These are phyloP conservation scores for Andrena praecox DNA, from an alignment of 2,888 invertebrate species.

Conservation along the genomic window DNA sequence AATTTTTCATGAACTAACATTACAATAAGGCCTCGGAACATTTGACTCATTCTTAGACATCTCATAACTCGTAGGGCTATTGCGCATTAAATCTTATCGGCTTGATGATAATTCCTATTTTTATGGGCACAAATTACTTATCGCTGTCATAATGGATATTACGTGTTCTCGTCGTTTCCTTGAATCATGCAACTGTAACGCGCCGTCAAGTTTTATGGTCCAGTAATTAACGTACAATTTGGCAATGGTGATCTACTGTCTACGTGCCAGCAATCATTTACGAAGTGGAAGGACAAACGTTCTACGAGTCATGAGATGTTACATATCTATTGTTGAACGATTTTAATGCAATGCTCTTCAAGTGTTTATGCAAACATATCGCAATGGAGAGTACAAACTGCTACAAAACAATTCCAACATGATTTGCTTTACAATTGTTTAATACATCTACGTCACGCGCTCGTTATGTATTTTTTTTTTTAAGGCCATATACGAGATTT, in stretches of 20 bases:
- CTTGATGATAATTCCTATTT: not conserved
- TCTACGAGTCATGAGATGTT: slow-evolving; percentile 67
- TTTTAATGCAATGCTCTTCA: slow-evolving; percentile 67
- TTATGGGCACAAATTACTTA: not conserved
- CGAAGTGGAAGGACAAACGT: slow-evolving; percentile 23
- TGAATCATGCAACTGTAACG: not conserved
- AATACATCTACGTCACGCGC: slow-evolving; percentile 67
- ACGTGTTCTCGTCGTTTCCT: not conserved
- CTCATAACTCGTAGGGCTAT: slow-evolving; percentile 63
- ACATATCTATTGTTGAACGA: slow-evolving; percentile 66
- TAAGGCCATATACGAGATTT: slow-evolving; percentile 81
- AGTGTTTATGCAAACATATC: slow-evolving; percentile 74
- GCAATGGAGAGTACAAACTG: slow-evolving; percentile 77
- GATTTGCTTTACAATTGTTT: slow-evolving; percentile 67
- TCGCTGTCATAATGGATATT: not conserved
- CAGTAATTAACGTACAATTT: slow-evolving; percentile 6
- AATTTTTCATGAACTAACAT: slow-evolving; percentile 70
- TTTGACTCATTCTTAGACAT: slow-evolving; percentile 67
- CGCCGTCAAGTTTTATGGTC: not conserved
- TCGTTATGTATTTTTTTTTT: slow-evolving; percentile 74
- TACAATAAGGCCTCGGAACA: slow-evolving; percentile 80
- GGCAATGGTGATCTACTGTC: not conserved
- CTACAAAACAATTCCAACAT: slow-evolving; percentile 80
- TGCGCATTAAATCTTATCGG: not conserved
- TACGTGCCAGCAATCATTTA: not conserved